phyloP scores from a whole-genome alignment of 1,140 invertebrate genomes.

The Drosophila ambigua region DNA sequence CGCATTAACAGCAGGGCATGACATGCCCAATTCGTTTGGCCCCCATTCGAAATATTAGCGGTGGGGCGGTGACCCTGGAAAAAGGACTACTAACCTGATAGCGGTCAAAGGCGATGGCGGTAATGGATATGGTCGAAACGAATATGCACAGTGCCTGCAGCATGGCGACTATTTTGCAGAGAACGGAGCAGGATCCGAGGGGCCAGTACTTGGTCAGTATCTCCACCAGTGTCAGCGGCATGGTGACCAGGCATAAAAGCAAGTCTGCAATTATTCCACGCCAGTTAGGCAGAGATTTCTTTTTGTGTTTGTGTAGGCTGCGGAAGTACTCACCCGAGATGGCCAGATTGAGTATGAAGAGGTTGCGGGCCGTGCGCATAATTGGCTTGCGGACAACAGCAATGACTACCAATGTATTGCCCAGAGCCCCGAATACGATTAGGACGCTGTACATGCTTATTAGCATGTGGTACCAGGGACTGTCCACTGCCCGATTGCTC shows the following conservation, averaged over 20 bases:
- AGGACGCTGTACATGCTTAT: conserved; percentile 89
- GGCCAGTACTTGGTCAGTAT: conserved; percentile 91
- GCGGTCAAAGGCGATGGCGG: conserved; percentile 93
- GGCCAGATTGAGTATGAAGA: conserved; percentile 95
- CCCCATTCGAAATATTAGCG: conserved; percentile 26
- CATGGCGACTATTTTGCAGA: conserved; percentile 92
- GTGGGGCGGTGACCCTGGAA: neutral
- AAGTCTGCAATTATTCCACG: conserved; percentile 85
- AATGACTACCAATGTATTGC: conserved; percentile 92
- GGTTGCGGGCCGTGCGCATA: conserved; percentile 94
- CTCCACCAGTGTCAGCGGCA: conserved; percentile 93
- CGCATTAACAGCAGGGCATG: conserved; percentile 36
- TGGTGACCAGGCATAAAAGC: conserved; percentile 92
- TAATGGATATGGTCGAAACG: conserved; percentile 95
- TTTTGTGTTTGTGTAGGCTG: too few relatives aligned
- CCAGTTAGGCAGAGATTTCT: conserved; percentile 15
- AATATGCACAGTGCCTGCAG: conserved; percentile 94
- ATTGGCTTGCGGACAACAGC: conserved; percentile 90
- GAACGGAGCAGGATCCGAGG: conserved; percentile 86
- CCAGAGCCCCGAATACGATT: conserved; percentile 90
- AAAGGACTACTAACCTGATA: conserved; percentile 86
- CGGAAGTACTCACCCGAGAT: conserved; percentile 86
- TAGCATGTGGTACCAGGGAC: conserved; percentile 87
- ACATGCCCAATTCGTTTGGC: conserved; percentile 23
- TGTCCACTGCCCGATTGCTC: conserved; percentile 88